These are phyloP conservation scores for Corythornis madagascariensis DNA, from an alignment of 2,113 vertebrate genomes.

Conservation along the genomic window DNA sequence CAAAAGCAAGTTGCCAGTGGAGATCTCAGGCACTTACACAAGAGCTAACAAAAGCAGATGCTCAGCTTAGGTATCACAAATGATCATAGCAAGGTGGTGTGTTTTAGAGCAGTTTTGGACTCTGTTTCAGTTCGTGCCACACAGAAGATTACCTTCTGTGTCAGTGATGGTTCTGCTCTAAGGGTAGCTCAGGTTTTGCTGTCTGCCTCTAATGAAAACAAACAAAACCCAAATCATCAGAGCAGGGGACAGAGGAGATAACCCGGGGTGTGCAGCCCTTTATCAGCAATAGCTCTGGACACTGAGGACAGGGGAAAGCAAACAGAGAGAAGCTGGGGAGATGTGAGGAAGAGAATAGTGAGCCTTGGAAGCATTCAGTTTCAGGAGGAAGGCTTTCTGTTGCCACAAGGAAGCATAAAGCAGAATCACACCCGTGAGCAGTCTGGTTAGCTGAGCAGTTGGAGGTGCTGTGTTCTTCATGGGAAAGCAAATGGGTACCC, in stretches of 20 bases:
- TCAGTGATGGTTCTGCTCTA: not conserved
- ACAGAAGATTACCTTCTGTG: not conserved
- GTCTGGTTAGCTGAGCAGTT: slow-evolving; percentile 48
- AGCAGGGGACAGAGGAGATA: not conserved
- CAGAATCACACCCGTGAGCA: slow-evolving; percentile 48
- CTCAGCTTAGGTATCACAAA: not conserved
- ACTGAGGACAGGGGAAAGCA: not conserved
- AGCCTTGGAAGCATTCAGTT: not conserved
- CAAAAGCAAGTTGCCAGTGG: not conserved
- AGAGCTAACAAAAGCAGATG: not conserved
- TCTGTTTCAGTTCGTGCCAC: not conserved
- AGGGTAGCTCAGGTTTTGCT: not conserved
- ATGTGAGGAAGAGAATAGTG: not conserved
- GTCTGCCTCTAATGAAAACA: not conserved
- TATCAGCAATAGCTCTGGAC: not conserved
- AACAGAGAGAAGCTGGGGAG: not conserved
- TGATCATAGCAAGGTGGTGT: not conserved
- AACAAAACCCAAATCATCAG: not conserved
- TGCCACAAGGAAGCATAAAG: not conserved
- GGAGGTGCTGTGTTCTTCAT: slow-evolving; percentile 22
- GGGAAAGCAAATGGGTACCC: slow-evolving; percentile 37
- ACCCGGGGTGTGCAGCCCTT: not conserved
- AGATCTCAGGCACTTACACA: not conserved
- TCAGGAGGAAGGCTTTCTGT: slow-evolving; percentile 8
- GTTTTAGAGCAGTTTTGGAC: not conserved